phyloP scores from a whole-genome alignment of 2,797 vertebrate genomes.

The Rhinoraja longicauda region DNA sequence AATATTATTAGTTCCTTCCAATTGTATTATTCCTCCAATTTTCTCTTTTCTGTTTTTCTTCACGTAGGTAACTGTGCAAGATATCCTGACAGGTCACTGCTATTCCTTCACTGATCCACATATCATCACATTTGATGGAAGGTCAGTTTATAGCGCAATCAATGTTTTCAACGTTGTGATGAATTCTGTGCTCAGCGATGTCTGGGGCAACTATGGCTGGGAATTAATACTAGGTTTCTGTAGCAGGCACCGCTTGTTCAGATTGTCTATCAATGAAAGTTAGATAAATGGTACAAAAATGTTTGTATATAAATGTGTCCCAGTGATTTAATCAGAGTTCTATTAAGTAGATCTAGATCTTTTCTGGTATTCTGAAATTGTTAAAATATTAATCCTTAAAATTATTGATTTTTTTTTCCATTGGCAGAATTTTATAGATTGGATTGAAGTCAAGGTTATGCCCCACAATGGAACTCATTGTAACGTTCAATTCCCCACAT shows the following conservation, averaged over 20 bases:
- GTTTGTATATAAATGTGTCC: not conserved
- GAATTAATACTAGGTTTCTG: no score
- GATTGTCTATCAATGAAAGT: not conserved
- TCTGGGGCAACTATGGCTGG: not conserved
- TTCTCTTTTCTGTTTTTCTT: not conserved
- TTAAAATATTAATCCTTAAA: not conserved
- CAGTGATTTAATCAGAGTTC: not conserved
- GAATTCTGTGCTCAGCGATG: not conserved
- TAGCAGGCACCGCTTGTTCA: not conserved
- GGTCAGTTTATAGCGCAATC: constrained; percentile 50
- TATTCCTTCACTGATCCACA: constrained; percentile 72
- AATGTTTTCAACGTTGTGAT: not conserved
- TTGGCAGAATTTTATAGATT: not conserved
- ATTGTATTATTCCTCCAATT: not conserved
- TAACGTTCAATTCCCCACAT: not conserved
- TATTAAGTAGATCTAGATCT: not conserved
- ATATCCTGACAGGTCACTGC: constrained; percentile 63
- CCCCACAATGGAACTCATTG: not conserved
- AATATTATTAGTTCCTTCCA: not conserved
- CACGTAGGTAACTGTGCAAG: constrained; percentile 60
- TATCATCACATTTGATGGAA: constrained; percentile 68
- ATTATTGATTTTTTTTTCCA: not conserved
- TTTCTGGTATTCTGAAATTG: not conserved
- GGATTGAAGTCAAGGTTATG: not conserved
- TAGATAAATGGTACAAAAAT: not conserved